Base-by-base conservation (phyloP, 2,113 vertebrate species). In the Cyanoramphus novaezelandiae region DNA sequence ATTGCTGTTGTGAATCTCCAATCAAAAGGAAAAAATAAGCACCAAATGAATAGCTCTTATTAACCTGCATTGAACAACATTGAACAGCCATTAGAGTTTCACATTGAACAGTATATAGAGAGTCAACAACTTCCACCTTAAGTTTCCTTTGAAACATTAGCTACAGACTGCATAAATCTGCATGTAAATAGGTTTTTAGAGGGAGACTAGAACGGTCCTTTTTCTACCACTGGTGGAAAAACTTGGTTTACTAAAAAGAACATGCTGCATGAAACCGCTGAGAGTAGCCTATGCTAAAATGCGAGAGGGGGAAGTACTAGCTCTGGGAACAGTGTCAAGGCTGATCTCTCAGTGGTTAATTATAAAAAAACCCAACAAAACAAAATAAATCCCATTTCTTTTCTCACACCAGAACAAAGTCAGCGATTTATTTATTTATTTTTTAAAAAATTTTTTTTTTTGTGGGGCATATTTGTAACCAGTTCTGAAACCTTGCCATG, bases 21-120 rank as follows among this genome's bases (percentile, higher is more conserved):
- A 81, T 82, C 71, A 78, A 82, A 86, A 84, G 15, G 16, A 33
- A 86, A 77, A 55, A 84, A 35, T 5, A 84, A 68, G 12, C 27
- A 29, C 21, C 46, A 77, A 88, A 90, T 80, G 74, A 86, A 84
- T 55, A 92, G 24, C 65, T 91, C 25, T 86, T 83, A 81, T 53
- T 82, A 84, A 63, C 23, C 88, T 88, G 12, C 18, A 25, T 75
- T 84, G 59, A 92, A 62, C 47, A 39, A 29, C 72, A 75, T 9
- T 37, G 70, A 74, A 49, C 24, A 74, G n/a, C 37, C 44, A 52
- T 78, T 41, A 44, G 63, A 80, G 78, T 63, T 83, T 86, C 43
- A 15, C 29, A 43, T 43, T 82, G 53, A 49, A 57, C 27, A 31
- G 35, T 69, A 46, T 46, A 39, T 33, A 49, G 10, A 76, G 18